These are phyloP conservation scores for Steatocranus sp. DNA, from an alignment of 2,797 vertebrate genomes.

Conservation along the genomic window DNA sequence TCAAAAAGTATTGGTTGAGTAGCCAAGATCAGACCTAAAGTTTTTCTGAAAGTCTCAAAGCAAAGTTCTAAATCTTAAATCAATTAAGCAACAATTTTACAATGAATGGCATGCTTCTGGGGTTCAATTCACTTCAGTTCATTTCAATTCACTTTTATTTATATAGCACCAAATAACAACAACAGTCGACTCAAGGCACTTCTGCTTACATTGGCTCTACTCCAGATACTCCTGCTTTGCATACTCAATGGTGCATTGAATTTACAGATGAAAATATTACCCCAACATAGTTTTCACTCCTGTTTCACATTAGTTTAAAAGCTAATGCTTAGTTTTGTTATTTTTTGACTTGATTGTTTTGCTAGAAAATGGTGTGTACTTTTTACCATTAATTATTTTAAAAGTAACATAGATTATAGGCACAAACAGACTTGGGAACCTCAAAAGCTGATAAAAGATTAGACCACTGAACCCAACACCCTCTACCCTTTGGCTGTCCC, in stretches of 20 bases:
- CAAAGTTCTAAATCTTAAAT: neutral
- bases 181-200: neutral
- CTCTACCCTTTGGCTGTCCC: neutral
- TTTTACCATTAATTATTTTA: neutral
- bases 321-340: neutral
- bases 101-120: neutral
- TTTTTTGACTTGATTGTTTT: neutral
- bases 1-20: neutral
- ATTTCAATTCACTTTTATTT: neutral
- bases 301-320: neutral
- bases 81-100: neutral
- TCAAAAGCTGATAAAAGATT: neutral
- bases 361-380: neutral
- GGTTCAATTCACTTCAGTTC: neutral
- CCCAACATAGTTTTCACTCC: neutral
- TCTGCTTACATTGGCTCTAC: neutral
- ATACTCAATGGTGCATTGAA: neutral
- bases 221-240: neutral
- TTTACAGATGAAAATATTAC: neutral
- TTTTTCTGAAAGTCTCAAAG: neutral
- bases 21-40: neutral
- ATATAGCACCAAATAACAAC: neutral
- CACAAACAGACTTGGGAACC: neutral
- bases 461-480: neutral
- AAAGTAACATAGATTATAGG: neutral